These are phyloP conservation scores for Azemiops feae DNA, from an alignment of 2,113 vertebrate genomes.

Conservation along the genomic window DNA sequence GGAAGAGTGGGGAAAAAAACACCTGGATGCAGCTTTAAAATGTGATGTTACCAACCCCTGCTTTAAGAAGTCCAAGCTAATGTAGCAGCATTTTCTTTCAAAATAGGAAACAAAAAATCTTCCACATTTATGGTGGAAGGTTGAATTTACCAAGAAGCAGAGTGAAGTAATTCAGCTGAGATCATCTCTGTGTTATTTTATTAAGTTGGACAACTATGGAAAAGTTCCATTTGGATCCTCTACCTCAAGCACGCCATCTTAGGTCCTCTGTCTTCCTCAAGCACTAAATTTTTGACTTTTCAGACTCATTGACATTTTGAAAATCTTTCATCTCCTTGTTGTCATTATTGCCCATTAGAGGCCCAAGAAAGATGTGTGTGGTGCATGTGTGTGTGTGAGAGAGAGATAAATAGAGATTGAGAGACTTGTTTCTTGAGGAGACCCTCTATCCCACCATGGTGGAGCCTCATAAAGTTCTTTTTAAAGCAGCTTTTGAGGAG, in stretches of 20 bases:
- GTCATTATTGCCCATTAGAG: neutral
- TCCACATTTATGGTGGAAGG: neutral
- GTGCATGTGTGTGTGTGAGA: too few species aligned
- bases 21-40: neutral
- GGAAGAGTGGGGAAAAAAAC: neutral
- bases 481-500: neutral
- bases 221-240: neutral
- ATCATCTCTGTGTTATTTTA: neutral
- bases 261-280: neutral
- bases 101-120: neutral
- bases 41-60: neutral
- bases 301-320: neutral
- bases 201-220: neutral
- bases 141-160: neutral
- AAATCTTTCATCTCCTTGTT: neutral
- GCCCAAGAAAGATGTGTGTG: neutral
- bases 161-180: neutral
- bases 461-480: neutral
- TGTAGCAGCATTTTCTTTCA: neutral
- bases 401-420: too few species aligned
- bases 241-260: neutral
- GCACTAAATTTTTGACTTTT: neutral
- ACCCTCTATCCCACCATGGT: neutral
- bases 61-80: neutral
- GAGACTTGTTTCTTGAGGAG: neutral